These are phyloP conservation scores for Dryadula phaetusa DNA, from an alignment of 2,888 invertebrate genomes.

Conservation along the genomic window DNA sequence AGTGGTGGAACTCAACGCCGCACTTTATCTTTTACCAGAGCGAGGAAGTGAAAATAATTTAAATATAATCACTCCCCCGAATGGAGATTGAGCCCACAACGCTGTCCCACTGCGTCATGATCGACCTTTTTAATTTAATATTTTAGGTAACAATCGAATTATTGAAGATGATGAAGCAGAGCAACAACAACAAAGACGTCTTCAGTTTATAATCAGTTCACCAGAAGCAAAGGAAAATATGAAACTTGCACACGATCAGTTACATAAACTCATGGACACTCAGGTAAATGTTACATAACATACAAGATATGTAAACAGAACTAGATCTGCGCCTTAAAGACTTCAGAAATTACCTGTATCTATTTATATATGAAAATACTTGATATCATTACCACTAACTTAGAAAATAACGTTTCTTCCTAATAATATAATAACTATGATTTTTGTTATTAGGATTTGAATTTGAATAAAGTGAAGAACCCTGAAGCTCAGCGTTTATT, in stretches of 20 bases:
- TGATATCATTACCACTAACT: no score
- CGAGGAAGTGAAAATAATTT: no score
- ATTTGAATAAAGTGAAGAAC: constrained; percentile 4
- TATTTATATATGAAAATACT: no score
- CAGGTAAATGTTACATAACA: background rate
- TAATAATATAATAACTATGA: background rate
- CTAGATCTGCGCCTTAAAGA: no score
- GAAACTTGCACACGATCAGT: background rate
- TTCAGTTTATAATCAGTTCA: background rate
- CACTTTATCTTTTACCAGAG: no score
- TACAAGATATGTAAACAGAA: background rate
- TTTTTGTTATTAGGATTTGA: constrained; percentile 15
- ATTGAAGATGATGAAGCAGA: constrained; percentile 6
- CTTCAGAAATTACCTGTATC: no score
- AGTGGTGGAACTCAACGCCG: no score
- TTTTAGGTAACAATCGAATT: constrained; percentile 9
- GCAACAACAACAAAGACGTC: constrained; percentile 1
- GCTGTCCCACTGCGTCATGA: no score
- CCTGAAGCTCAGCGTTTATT: constrained; percentile 44
- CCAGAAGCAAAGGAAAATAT: constrained; percentile 2
- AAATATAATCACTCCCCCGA: no score
- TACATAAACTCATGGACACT: background rate
- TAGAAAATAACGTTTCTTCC: no score
- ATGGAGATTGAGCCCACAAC: no score
- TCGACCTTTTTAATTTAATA: no score